Evolutionary conservation across 2,888 invertebrate genomes (phyloP).

Genomic region (Diarsia mendica): DNA sequence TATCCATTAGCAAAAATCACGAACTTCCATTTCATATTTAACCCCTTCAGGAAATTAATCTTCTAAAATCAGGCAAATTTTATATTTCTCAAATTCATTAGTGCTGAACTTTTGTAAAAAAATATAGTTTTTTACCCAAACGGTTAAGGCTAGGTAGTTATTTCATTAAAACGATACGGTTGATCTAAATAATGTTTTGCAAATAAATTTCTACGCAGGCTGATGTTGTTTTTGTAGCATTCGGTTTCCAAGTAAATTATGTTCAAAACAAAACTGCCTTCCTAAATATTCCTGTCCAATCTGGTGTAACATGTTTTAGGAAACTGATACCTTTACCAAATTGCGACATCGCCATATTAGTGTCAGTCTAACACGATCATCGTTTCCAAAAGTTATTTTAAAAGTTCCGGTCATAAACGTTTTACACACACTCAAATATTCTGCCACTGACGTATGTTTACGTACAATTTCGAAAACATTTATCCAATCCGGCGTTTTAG

Average conservation of each 20-base stretch:
- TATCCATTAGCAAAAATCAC: not conserved
- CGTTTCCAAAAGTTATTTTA: conserved; percentile 56
- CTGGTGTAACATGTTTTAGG: conserved; percentile 14
- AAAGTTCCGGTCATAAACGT: conserved; percentile 73
- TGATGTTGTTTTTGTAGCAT: not conserved
- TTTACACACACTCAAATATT: conserved; percentile 70
- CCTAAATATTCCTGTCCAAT: conserved; percentile 14
- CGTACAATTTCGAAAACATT: conserved; percentile 83
- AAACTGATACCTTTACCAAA: conserved; percentile 35
- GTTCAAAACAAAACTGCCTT: not conserved
- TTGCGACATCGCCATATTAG: conserved; percentile 41
- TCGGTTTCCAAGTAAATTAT: not conserved
- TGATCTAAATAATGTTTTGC: not conserved
- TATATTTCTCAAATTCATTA: too few species aligned
- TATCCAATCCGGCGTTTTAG: conserved; percentile 73
- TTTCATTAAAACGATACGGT: not conserved
- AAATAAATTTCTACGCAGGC: not conserved
- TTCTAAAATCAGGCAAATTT: not conserved
- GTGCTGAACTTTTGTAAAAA: not conserved
- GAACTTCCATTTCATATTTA: not conserved
- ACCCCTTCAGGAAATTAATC: not conserved
- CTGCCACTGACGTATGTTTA: conserved; percentile 77
- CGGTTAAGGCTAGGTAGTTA: not conserved
- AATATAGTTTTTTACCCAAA: not conserved
- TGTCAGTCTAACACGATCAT: conserved; percentile 22